Percentiles rank a stretch among this genome's conserved stretches.
Evolutionary conservation across 2,113 vertebrate genomes (phyloP).

Genomic region (Chaetodon auriga): DNA sequence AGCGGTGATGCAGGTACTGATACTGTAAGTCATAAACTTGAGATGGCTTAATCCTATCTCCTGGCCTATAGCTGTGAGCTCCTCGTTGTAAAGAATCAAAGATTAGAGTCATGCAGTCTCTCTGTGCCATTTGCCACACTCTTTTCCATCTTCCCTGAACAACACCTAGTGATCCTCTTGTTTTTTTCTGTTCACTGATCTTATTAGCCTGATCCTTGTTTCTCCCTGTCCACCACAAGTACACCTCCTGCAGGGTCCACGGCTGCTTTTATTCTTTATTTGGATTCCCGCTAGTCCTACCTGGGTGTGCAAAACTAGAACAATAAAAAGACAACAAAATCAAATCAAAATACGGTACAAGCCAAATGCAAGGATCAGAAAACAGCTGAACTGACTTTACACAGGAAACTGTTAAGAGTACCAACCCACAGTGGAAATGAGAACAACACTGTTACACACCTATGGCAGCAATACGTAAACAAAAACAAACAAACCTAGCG

Average conservation of each 20-base stretch:
- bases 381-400: too few species aligned
- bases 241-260: background rate
- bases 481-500: too few species aligned
- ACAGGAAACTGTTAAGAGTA: too few species aligned
- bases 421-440: too few species aligned
- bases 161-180: conserved; percentile 56
- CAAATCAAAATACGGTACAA: too few species aligned
- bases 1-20: background rate
- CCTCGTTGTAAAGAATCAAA: conserved; percentile 53
- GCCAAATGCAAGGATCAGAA: too few species aligned
- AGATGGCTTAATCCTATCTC: conserved; percentile 49
- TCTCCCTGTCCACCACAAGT: background rate
- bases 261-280: conserved; percentile 6
- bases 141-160: conserved; percentile 26
- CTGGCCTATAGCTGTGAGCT: conserved; percentile 31
- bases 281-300: too few species aligned
- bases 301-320: too few species aligned
- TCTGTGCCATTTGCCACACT: background rate
- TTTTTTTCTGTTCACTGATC: conserved; percentile 35
- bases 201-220: conserved; percentile 31
- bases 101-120: conserved; percentile 35
- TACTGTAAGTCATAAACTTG: conserved; percentile 49
- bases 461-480: too few species aligned
- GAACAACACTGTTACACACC: too few species aligned
- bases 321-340: too few species aligned